Percentiles rank a stretch among this genome's conserved stretches.
Evolutionary conservation across 2,888 invertebrate species (phyloP).

Genomic region (Brachyopa scutellaris): DNA sequence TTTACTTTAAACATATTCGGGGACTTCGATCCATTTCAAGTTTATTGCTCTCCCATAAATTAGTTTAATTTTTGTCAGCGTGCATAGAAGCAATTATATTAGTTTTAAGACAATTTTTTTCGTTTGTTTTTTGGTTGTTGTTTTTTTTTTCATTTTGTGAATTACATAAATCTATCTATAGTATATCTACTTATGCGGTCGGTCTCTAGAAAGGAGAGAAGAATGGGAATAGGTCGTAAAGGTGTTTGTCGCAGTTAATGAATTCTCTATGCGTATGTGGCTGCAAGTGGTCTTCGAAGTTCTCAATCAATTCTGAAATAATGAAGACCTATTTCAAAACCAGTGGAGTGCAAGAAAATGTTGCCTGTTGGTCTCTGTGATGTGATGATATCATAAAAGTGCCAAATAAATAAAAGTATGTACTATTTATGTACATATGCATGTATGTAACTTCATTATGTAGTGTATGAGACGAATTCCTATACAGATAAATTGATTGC

Average conservation of each 20-base stretch:
- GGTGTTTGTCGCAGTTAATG: slow-evolving; percentile 25
- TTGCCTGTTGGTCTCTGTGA: slow-evolving; percentile 15
- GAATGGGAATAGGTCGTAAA: slow-evolving; percentile 31
- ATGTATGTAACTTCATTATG: not conserved
- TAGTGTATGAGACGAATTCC: not conserved
- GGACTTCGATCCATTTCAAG: slow-evolving; percentile 68
- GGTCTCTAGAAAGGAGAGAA: slow-evolving; percentile 35
- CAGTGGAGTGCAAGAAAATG: slow-evolving; percentile 16
- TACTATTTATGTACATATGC: too few relatives aligned
- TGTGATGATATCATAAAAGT: slow-evolving; percentile 54
- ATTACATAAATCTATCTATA: slow-evolving; percentile 47
- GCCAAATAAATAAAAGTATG: slow-evolving; percentile 29
- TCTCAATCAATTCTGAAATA: slow-evolving; percentile 29
- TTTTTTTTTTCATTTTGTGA: slow-evolving; percentile 27
- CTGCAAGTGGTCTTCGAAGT: slow-evolving; percentile 23
- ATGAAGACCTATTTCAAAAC: slow-evolving; percentile 39
- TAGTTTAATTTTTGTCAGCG: slow-evolving; percentile 68
- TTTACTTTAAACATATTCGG: slow-evolving; percentile 66
- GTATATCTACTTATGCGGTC: slow-evolving; percentile 34
- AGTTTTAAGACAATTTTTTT: slow-evolving; percentile 37
- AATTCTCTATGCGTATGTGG: slow-evolving; percentile 22
- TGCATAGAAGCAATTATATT: slow-evolving; percentile 63
- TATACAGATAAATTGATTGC: not conserved
- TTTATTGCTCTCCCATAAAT: slow-evolving; percentile 73
- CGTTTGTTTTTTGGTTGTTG: slow-evolving; percentile 8